A percentile compares a stretch with the other conserved stretches of the same genome.
Conservation (phyloP, 2,888 invertebrate species). For the Platycheirus rosarum region DNA sequence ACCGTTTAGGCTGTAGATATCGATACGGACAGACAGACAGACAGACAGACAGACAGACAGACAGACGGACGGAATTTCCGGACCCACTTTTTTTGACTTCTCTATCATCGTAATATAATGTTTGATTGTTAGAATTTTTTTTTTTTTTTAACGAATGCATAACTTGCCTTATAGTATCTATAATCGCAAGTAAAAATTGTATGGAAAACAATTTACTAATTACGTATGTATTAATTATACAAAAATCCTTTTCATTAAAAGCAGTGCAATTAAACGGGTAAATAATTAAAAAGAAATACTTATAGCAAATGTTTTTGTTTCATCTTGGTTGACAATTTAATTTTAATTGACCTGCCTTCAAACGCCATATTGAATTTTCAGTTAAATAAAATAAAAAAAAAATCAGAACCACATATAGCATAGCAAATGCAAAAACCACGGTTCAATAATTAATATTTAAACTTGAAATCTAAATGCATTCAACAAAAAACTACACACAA, state of each 20-base stretch:
- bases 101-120: too few relatives aligned
- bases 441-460: conserved; percentile 64
- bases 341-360: conserved; percentile 6
- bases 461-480: conserved; percentile 52
- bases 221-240: conserved; percentile 39
- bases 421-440: conserved; percentile 39
- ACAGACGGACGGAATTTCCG: too few relatives aligned
- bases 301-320: conserved; percentile 3
- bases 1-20: too few relatives aligned
- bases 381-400: conserved; percentile 15
- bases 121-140: too few relatives aligned
- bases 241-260: conserved; percentile 34
- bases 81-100: too few relatives aligned
- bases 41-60: too few relatives aligned
- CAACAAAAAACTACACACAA: conserved; percentile 12
- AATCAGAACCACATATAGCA: background rate
- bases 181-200: too few relatives aligned
- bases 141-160: too few relatives aligned
- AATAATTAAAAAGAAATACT: conserved; percentile 31
- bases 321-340: background rate
- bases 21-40: too few relatives aligned
- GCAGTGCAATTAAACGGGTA: conserved; percentile 19
- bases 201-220: conserved; percentile 18
- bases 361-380: background rate
- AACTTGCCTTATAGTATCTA: too few relatives aligned